Conservation (phyloP, 2,113 vertebrate genomes). For the Sceloporus tristichus region DNA sequence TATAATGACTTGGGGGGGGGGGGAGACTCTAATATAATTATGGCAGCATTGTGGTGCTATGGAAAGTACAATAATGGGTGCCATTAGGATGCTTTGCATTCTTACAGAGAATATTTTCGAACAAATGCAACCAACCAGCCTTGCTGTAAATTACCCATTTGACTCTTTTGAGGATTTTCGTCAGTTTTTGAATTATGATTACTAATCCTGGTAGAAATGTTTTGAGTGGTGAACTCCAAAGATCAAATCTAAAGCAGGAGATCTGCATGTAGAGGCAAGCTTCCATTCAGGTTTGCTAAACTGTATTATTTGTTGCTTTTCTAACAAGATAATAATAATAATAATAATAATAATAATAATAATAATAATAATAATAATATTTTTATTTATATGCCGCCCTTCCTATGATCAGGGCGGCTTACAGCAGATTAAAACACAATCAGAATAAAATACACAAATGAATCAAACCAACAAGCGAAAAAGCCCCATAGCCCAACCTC, state of each 20-base stretch:
- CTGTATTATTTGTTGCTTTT: not conserved
- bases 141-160: not conserved
- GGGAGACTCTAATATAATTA: conserved; percentile 43
- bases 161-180: not conserved
- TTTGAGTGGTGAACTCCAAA: not conserved
- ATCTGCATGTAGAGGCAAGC: not conserved
- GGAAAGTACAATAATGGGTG: conserved; percentile 53
- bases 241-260: not conserved
- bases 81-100: fast-evolving
- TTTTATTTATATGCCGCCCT: too few species aligned
- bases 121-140: fast-evolving
- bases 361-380: too few species aligned
- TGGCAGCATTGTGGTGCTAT: conserved; percentile 21
- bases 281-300: not conserved
- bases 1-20: not conserved
- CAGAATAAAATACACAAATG: too few species aligned
- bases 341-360: too few species aligned
- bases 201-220: not conserved
- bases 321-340: too few species aligned
- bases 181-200: not conserved
- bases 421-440: too few species aligned
- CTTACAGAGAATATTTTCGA: fast-evolving
- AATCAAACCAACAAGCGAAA: too few species aligned
- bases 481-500: too few species aligned
- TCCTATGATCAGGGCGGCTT: too few species aligned